Evolutionary conservation across 2,113 vertebrate species (phyloP).

Genomic region (Brachypteracias leptosomus): DNA sequence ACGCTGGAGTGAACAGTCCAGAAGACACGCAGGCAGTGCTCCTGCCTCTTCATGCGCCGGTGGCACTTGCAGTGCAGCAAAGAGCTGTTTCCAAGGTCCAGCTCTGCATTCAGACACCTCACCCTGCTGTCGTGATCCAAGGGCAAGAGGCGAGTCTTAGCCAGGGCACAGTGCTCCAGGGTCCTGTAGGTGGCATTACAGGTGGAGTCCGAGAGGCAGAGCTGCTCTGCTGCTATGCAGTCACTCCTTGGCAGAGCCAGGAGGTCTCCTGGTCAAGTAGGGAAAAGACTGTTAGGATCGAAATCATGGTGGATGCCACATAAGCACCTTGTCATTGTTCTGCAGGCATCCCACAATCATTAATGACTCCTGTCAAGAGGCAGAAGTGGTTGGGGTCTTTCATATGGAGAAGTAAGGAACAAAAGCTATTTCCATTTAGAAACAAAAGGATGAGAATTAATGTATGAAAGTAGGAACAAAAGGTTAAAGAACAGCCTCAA

Average conservation of each 20-base stretch:
- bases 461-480: background rate
- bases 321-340: background rate
- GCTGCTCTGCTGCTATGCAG: constrained; percentile 82
- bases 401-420: background rate
- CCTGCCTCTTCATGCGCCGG: constrained; percentile 84
- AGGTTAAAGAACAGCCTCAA: background rate
- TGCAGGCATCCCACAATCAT: background rate
- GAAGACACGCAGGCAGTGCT: constrained; percentile 86
- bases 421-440: background rate
- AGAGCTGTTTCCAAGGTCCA: constrained; percentile 77
- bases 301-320: background rate
- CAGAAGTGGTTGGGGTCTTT: background rate
- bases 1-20: constrained; percentile 82
- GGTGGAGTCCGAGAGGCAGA: constrained; percentile 76
- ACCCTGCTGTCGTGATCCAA: constrained; percentile 63
- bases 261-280: constrained; percentile 48
- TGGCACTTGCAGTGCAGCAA: constrained; percentile 87
- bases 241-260: constrained; percentile 55
- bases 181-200: constrained; percentile 81
- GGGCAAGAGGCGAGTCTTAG: constrained; percentile 55
- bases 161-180: constrained; percentile 80
- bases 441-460: background rate
- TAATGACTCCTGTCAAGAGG: background rate
- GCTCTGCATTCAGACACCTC: constrained; percentile 82
- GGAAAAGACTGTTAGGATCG: background rate